Percentiles rank a stretch among this genome's conserved stretches.
phyloP scores from a whole-genome alignment of 64 coral and sea anemone genomes.

The Stichodactyla mertensii region DNA sequence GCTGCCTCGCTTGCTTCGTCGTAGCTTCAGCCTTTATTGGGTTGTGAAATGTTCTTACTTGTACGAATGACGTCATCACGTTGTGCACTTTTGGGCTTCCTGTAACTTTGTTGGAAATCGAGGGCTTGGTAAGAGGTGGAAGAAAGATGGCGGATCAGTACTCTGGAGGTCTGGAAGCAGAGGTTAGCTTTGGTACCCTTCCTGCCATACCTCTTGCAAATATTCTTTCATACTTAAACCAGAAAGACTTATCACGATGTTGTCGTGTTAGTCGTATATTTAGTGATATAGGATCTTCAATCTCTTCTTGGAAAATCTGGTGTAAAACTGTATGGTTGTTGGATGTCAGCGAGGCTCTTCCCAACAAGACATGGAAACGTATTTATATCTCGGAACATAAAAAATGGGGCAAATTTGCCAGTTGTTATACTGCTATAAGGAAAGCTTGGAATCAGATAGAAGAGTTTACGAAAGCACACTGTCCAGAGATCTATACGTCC shows the following conservation, averaged over 20 bases:
- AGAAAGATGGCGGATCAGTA: slow-evolving; percentile 47
- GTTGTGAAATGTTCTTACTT: no score
- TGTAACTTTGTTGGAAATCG: neutral
- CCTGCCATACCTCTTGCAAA: slow-evolving; percentile 61
- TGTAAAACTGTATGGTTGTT: slow-evolving; percentile 76
- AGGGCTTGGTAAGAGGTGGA: neutral
- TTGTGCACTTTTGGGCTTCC: neutral
- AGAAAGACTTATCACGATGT: slow-evolving; percentile 65
- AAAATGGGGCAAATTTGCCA: slow-evolving; percentile 74
- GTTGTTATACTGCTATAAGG: slow-evolving; percentile 79
- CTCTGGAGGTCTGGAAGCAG: neutral
- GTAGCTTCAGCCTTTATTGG: no score
- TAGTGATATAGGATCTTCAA: slow-evolving; percentile 53
- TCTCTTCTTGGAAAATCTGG: slow-evolving; percentile 75
- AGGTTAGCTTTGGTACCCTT: slow-evolving; percentile 25
- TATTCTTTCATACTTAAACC: slow-evolving; percentile 74
- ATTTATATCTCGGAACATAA: slow-evolving; percentile 37
- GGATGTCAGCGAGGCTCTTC: slow-evolving; percentile 30
- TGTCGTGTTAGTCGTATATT: slow-evolving; percentile 66
- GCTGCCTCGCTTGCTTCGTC: no score
- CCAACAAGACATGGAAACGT: slow-evolving; percentile 63
- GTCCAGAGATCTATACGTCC: slow-evolving; percentile 55
- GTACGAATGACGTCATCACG: no score
- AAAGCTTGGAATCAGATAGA: slow-evolving; percentile 90
- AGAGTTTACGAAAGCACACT: slow-evolving; percentile 69